Base-by-base conservation (phyloP, 1,140 invertebrate species). In the Apis cerana region DNA sequence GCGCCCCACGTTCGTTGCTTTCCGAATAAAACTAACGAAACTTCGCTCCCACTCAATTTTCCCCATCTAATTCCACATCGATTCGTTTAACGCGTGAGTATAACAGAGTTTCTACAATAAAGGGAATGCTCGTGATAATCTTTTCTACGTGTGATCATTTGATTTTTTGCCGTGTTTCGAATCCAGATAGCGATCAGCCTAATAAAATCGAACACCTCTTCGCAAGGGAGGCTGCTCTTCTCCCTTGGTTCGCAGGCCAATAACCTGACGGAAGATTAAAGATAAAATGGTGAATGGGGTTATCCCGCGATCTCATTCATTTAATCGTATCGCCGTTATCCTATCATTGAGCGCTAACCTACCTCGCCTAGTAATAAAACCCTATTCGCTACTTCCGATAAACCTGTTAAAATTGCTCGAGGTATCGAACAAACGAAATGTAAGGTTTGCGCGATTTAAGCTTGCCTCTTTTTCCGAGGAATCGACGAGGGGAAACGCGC, bases 301-400 rank as follows among this genome's bases (percentile, higher is more conserved):
- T 82, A 75, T 81, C 79, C 72, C 54, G 33, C 79, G 61, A 75
- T 75, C 79, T 58, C 70, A 23, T 74, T 74, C 85, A 13, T 23
- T 86, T 83, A 80, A 87, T 72, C 75, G 65, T 59, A 75, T 50
- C 80, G 54, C 61, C 80, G 80, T 86, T 86, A 87, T 74, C 72
- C 80, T 64, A 64, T 79, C 72, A 61, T 86, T 79, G 83, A 86
- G 61, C 75, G 7, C 67, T 13, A 56, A 33, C 48, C 43, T n/a
- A 27, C 1, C 17, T 68, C 48, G n/a, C 21, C 61, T 15, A 0
- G 52, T 23, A 33, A 80, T 56, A 56, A 23, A 62, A 12, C 52
- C 5, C 12, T 43, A 15, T 11, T 12, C 62, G 7, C 1, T 12
- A 11, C 58, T 33, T 21, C 75, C 10, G 54, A 56, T 13, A 27